phyloP scores from a whole-genome alignment of 1,140 invertebrate genomes.

The Hycleus cichorii region DNA sequence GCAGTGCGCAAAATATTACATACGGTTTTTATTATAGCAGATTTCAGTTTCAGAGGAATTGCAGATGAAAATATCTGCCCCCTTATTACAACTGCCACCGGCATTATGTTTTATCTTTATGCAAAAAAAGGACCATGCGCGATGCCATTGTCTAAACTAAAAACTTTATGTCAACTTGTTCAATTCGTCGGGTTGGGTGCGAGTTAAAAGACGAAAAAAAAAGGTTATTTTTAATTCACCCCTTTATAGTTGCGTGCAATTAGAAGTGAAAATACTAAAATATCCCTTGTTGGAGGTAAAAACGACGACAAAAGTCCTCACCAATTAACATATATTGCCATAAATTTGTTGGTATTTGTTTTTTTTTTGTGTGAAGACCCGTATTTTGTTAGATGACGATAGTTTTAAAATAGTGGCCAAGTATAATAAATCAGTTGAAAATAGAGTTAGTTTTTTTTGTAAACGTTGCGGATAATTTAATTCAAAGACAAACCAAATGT shows the following conservation, averaged over 20 bases:
- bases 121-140: constrained; percentile 10
- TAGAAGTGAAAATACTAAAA: constrained; percentile 1
- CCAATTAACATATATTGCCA: constrained; percentile 3
- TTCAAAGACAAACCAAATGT: no score
- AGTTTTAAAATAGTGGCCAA: no score
- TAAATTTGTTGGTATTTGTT: neutral
- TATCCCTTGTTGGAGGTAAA: neutral
- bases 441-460: no score
- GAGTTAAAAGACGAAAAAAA: no score
- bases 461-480: no score
- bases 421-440: no score
- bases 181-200: no score
- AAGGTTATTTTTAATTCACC: neutral
- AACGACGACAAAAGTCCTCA: neutral
- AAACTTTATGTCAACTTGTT: neutral
- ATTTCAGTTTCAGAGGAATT: constrained; percentile 5
- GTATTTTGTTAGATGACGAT: no score
- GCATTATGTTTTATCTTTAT: constrained; percentile 10
- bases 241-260: neutral
- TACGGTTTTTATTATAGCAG: constrained; percentile 13
- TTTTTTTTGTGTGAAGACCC: no score
- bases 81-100: constrained; percentile 12
- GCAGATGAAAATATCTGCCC: constrained; percentile 11
- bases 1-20: constrained; percentile 11
- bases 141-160: neutral